Conservation (phyloP, 2,888 invertebrate species). For the Cheilosia variabilis region DNA sequence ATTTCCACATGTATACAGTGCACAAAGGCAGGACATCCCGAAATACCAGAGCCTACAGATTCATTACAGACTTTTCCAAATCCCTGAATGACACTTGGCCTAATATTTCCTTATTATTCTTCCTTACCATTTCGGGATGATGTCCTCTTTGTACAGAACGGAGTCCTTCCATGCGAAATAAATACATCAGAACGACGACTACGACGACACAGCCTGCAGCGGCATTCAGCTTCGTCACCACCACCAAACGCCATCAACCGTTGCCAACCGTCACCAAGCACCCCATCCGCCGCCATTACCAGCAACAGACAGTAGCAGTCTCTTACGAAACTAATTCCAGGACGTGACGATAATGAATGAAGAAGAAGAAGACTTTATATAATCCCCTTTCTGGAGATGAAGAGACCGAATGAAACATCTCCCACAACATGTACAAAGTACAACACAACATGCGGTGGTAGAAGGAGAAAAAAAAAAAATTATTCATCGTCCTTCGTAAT, state of each 20-base stretch:
- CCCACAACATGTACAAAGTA: conserved; percentile 44
- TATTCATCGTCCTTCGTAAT: conserved; percentile 72
- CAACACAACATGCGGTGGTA: neutral
- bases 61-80: conserved; percentile 72
- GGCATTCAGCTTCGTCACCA: conserved; percentile 58
- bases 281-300: neutral
- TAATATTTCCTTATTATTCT: conserved; percentile 75
- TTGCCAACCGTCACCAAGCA: neutral
- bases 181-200: conserved; percentile 40
- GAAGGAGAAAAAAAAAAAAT: conserved; percentile 36
- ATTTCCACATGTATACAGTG: conserved; percentile 37
- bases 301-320: conserved; percentile 53
- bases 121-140: conserved; percentile 62
- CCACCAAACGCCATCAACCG: conserved; percentile 1
- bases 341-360: conserved; percentile 75
- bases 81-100: conserved; percentile 72
- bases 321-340: conserved; percentile 72
- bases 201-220: conserved; percentile 61
- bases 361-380: conserved; percentile 64
- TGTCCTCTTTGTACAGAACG: conserved; percentile 46
- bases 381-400: conserved; percentile 61
- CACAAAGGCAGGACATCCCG: conserved; percentile 45
- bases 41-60: conserved; percentile 60
- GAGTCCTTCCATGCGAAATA: conserved; percentile 71
- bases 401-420: conserved; percentile 57